Percentiles rank a stretch among this genome's conserved stretches.
Evolutionary conservation across 2,797 vertebrate species (phyloP).

Genomic region (Aselliscus stoliczkanus): DNA sequence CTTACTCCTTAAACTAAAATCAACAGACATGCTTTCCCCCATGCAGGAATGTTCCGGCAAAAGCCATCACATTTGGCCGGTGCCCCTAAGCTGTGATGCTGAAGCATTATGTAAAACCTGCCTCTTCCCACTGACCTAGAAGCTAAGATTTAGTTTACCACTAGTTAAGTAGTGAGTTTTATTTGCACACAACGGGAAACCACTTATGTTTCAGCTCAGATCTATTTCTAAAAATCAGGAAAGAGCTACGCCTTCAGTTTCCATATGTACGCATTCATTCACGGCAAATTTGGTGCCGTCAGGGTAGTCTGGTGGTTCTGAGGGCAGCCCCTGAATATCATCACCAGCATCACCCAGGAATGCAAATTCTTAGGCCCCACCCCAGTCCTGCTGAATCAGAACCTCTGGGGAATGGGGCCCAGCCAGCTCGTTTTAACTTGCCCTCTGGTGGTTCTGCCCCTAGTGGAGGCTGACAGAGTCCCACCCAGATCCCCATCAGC

Average conservation of each 20-base stretch:
- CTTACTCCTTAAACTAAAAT: not conserved
- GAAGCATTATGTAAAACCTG: not conserved
- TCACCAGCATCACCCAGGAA: not conserved
- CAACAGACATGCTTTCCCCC: not conserved
- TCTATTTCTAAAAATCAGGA: not conserved
- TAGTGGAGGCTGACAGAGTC: not conserved
- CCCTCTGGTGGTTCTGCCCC: not conserved
- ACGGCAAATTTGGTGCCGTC: not conserved
- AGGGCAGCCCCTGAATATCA: not conserved
- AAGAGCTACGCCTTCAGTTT: not conserved
- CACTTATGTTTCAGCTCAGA: not conserved
- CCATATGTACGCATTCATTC: not conserved
- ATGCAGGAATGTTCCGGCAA: not conserved
- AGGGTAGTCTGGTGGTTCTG: not conserved
- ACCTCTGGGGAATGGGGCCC: not conserved
- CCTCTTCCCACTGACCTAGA: not conserved
- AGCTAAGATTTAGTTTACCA: not conserved
- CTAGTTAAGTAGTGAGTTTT: not conserved
- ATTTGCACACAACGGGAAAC: slow-evolving; percentile 24
- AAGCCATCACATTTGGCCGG: not conserved
- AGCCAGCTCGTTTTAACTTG: not conserved
- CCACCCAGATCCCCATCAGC: not conserved
- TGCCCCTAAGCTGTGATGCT: not conserved
- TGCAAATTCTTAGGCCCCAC: not conserved
- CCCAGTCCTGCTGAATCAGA: not conserved